A percentile compares a stretch with the other conserved stretches of the same genome.
phyloP scores from a whole-genome alignment of 1,140 invertebrate genomes.

The Aricia agestis region DNA sequence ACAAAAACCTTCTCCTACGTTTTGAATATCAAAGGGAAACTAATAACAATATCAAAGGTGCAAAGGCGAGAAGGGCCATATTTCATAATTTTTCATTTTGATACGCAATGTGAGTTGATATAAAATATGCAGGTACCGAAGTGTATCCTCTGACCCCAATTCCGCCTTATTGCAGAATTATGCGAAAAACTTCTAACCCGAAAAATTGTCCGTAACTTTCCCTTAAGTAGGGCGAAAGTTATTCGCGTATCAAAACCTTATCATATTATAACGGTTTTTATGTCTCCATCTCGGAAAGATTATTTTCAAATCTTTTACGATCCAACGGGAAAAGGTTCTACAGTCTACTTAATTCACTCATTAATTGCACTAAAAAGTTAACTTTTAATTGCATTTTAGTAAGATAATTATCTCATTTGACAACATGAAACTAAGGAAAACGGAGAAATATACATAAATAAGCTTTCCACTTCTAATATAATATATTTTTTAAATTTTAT shows the following conservation, averaged over 20 bases:
- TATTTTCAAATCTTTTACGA: slow-evolving; percentile 11
- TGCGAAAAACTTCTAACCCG: slow-evolving; percentile 13
- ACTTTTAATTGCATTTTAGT: too few species aligned
- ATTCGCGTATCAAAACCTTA: slow-evolving; percentile 9
- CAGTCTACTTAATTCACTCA: too few species aligned
- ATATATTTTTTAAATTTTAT: too few species aligned
- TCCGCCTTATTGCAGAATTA: slow-evolving; percentile 10
- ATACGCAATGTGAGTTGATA: neutral
- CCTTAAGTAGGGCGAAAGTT: slow-evolving; percentile 7
- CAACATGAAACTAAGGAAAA: too few species aligned
- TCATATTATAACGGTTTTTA: slow-evolving; percentile 10
- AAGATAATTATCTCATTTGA: too few species aligned
- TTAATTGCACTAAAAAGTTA: too few species aligned
- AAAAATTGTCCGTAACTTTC: slow-evolving; percentile 9
- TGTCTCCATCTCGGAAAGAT: neutral
- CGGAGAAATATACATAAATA: too few species aligned
- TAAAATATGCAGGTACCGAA: slow-evolving; percentile 15
- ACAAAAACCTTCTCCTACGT: neutral
- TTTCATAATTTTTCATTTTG: slow-evolving; percentile 6
- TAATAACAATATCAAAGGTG: neutral
- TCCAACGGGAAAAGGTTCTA: neutral
- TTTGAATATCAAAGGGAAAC: neutral
- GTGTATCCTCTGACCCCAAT: slow-evolving; percentile 6
- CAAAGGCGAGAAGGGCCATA: neutral
- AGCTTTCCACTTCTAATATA: too few species aligned